These are phyloP conservation scores for Malurus leucopterus DNA, from an alignment of 2,797 vertebrate species.

Conservation along the genomic window DNA sequence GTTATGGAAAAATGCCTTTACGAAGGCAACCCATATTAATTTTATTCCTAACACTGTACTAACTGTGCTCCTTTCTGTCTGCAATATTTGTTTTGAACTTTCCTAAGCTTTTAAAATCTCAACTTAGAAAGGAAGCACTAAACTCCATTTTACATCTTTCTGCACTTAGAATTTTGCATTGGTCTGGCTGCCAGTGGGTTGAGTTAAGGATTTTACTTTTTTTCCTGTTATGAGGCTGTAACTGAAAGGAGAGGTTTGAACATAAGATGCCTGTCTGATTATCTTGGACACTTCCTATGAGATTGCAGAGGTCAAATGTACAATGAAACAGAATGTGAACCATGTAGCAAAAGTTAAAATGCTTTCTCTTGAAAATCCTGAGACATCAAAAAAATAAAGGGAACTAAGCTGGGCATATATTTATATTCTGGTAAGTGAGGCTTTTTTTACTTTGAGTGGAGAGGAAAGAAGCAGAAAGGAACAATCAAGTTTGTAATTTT, in stretches of 20 bases:
- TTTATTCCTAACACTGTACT: not conserved
- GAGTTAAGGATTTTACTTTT: not conserved
- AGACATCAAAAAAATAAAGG: not conserved
- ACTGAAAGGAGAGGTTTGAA: not conserved
- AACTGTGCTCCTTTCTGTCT: not conserved
- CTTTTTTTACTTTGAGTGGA: not conserved
- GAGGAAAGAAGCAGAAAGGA: not conserved
- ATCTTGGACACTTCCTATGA: not conserved
- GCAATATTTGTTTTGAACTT: not conserved
- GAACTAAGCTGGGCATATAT: not conserved
- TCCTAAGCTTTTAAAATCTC: not conserved
- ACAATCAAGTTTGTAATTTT: not conserved
- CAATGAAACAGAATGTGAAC: not conserved
- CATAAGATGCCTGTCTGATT: not conserved
- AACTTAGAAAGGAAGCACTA: not conserved
- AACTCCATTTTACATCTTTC: not conserved
- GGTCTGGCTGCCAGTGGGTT: not conserved
- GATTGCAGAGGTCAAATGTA: not conserved
- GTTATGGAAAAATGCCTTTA: not conserved
- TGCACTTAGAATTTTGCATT: not conserved
- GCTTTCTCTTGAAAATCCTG: not conserved
- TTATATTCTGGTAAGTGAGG: not conserved
- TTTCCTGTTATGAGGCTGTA: not conserved
- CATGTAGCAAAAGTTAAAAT: not conserved
- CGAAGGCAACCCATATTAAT: not conserved